A percentile compares a stretch with the other conserved stretches of the same genome.
Conservation (phyloP, 2,797 vertebrate species). For the Caiman crocodilus region DNA sequence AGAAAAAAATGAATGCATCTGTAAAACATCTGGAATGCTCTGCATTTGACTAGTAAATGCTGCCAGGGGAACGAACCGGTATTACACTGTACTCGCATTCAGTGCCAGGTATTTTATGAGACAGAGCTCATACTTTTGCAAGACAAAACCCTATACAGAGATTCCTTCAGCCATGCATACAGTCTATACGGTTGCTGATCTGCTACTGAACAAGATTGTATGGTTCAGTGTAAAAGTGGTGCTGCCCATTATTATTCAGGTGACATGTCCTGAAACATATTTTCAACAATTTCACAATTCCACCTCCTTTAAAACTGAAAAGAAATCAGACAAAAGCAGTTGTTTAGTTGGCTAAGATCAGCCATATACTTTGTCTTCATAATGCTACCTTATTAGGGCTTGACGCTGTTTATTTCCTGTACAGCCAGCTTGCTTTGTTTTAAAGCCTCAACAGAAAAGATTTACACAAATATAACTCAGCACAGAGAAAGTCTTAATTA, state of each 20-base stretch:
- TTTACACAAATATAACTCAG: conserved; percentile 1
- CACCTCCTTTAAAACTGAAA: not conserved
- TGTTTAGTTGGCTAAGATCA: not conserved
- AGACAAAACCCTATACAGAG: rapidly evolving
- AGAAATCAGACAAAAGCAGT: not conserved
- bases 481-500: conserved; percentile 32
- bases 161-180: not conserved
- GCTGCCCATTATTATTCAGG: not conserved
- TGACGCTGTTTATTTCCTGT: conserved; percentile 18
- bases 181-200: not conserved
- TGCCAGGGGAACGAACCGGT: not conserved
- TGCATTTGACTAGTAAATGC: not conserved
- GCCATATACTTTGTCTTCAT: not conserved
- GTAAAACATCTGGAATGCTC: not conserved
- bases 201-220: not conserved
- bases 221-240: not conserved
- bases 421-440: conserved; percentile 1
- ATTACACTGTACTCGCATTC: rapidly evolving
- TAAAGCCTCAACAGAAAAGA: conserved; percentile 24
- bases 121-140: rapidly evolving
- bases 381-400: not conserved
- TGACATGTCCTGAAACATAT: not conserved
- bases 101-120: not conserved
- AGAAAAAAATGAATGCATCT: not conserved
- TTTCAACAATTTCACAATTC: not conserved